phyloP scores from a whole-genome alignment of 2,113 vertebrate species.

The Cyprinodon variegatus region DNA sequence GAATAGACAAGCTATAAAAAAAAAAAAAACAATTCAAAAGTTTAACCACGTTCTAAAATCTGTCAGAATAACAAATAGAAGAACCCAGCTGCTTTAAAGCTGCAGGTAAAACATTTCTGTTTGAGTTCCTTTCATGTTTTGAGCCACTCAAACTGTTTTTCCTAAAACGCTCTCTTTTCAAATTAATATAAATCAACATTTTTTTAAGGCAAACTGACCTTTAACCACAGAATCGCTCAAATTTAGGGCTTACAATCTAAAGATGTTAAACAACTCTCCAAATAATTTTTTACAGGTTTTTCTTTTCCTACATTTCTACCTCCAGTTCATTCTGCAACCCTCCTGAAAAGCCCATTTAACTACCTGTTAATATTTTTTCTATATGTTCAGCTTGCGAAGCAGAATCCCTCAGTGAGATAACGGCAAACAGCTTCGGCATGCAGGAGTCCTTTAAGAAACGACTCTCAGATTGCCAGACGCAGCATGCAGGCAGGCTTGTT shows the following conservation, averaged over 20 bases:
- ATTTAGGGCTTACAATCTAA: not conserved
- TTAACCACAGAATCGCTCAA: not conserved
- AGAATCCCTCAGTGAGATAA: constrained; percentile 62
- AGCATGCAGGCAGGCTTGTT: constrained; percentile 41
- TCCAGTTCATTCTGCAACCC: constrained; percentile 21
- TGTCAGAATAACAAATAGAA: not conserved
- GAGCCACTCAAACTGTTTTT: not conserved
- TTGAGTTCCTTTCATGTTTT: not conserved
- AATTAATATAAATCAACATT: not conserved
- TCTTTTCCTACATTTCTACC: constrained; percentile 33
- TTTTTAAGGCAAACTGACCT: not conserved
- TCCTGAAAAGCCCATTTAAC: constrained; percentile 38
- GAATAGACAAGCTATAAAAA: not conserved
- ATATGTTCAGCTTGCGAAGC: constrained; percentile 30
- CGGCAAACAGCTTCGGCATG: constrained; percentile 45
- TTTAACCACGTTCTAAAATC: not conserved
- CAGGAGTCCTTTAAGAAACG: constrained; percentile 59
- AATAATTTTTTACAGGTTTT: constrained; percentile 31
- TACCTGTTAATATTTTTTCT: constrained; percentile 58
- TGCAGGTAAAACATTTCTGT: not conserved
- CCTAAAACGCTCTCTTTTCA: not conserved
- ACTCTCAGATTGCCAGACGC: constrained; percentile 63
- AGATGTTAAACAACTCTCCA: constrained; percentile 17
- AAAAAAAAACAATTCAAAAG: not conserved
- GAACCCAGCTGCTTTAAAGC: not conserved